Conservation (phyloP, 2,797 vertebrate species). For the Erethizon dorsatum region DNA sequence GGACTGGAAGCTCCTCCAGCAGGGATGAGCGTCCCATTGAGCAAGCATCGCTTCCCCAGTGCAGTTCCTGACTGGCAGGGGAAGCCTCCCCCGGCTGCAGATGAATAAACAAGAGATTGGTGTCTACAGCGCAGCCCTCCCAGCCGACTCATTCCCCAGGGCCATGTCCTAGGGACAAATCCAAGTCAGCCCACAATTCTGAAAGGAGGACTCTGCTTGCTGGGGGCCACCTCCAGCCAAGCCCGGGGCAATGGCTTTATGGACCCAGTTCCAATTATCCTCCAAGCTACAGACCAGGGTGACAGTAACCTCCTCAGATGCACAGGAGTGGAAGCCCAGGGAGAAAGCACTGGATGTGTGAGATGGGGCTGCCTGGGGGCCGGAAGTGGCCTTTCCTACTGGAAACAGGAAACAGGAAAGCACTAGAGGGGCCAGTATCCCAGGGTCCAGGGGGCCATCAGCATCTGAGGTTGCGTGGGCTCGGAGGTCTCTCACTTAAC, state of each 20-base stretch:
- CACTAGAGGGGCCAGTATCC: too few relatives aligned
- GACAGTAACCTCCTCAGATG: neutral
- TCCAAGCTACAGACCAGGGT: neutral
- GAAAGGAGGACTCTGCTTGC: neutral
- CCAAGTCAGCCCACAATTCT: neutral
- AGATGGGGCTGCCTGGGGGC: neutral
- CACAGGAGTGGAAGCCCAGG: neutral
- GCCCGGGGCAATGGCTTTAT: neutral
- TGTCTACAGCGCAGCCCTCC: neutral
- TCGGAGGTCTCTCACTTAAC: neutral
- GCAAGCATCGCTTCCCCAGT: neutral
- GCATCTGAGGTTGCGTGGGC: neutral
- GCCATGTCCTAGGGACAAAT: neutral
- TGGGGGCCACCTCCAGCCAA: neutral
- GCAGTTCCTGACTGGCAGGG: neutral
- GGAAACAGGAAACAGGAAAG: neutral
- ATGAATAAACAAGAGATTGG: neutral
- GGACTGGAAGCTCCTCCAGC: neutral
- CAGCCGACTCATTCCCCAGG: neutral
- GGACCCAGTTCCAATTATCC: neutral
- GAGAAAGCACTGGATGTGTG: rapidly evolving
- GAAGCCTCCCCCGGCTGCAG: neutral
- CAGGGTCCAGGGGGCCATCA: neutral
- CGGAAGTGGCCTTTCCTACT: too few relatives aligned
- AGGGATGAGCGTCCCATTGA: neutral